Evolutionary conservation across 2,113 vertebrate genomes (phyloP), one percentile per base, ranked within the genome.

Genomic region (Apistogramma diplotaenia): DNA sequence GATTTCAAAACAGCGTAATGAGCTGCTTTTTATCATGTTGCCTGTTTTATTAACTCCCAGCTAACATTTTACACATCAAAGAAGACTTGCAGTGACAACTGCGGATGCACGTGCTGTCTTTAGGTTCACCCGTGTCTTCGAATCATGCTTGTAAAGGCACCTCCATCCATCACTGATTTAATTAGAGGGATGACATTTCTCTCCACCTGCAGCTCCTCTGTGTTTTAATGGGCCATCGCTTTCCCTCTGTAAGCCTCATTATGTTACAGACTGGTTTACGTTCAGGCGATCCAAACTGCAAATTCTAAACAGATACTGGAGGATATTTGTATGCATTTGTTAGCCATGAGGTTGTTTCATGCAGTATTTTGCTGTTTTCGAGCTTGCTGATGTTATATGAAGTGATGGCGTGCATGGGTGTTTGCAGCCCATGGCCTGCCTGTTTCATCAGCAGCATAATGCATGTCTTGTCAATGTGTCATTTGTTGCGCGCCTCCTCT

Each of bases 111-210:
- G 57, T 75, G 37, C 57, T 79, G 70, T 70, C 37, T 77, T 61
- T 1, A 56, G 46, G 12, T 78, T 85, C 40, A 54, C 87, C 54
- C 51, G 12, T 18, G 7, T 74, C 55, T 40, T 79, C 6, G 43
- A 49, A 40, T 6, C 4, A 54, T 6, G 74, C 70, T 72, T 84
- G 67, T 74, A 37, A 59, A 84, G 33, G 60, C 82, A 75, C 61
- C 71, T 60, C 61, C 23, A 85, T 87, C 46, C 55, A 90, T 90
- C 83, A 83, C 40, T 74, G 78, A 74, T 84, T 81, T 76, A 87
- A 90, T 85, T 85, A 81, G 78, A 3, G 6, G 59, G 10, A 56
- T 40, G 73, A 76, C 53, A 61, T 85, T 61, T 79, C 29, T 58
- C 46, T 75, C 83, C 71, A 76, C 81, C 78, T 88, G 76, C 84